A percentile compares a stretch with the other conserved stretches of the same genome.
Conservation (phyloP, 64 coral and sea anemone species). For the Stylophora pistillata region DNA sequence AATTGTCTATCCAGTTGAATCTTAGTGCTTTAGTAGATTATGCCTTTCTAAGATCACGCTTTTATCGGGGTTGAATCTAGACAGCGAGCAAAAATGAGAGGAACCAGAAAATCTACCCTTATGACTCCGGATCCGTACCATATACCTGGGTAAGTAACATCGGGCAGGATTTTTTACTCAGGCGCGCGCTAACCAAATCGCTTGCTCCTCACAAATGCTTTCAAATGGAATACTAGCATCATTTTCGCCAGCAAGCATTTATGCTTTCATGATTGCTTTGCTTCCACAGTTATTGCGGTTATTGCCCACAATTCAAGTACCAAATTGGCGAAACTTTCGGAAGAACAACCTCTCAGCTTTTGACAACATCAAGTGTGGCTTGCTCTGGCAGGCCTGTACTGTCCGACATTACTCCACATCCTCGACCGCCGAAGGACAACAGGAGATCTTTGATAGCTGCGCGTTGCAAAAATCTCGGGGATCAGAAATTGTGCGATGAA, state of each 20-base stretch:
- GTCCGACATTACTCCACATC: conserved; percentile 62
- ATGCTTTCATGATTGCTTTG: conserved; percentile 13
- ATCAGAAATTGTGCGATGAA: conserved; percentile 86
- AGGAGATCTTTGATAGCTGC: conserved; percentile 62
- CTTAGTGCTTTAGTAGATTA: conserved; percentile 11
- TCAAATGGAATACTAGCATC: neutral
- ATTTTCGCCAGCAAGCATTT: neutral
- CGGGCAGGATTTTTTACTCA: neutral
- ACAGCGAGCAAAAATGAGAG: conserved; percentile 20
- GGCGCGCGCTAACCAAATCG: neutral
- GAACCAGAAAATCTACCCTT: conserved; percentile 80
- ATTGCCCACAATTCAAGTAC: conserved; percentile 98
- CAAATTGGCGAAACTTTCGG: conserved; percentile 99
- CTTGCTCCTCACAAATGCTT: conserved; percentile 3
- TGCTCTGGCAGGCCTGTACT: conserved; percentile 85
- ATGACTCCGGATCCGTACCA: conserved; percentile 99
- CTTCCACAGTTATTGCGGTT: conserved; percentile 85
- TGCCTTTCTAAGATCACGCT: conserved; percentile 38
- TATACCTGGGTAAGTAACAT: conserved; percentile 81
- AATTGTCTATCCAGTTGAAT: conserved; percentile 17
- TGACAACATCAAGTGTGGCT: conserved; percentile 69
- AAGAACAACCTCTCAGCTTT: conserved; percentile 75
- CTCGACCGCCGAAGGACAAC: conserved; percentile 63
- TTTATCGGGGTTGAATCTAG: neutral
- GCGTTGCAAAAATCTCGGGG: conserved; percentile 80